These are phyloP conservation scores for Penelope pileata DNA, from an alignment of 2,113 vertebrate species.

Conservation along the genomic window DNA sequence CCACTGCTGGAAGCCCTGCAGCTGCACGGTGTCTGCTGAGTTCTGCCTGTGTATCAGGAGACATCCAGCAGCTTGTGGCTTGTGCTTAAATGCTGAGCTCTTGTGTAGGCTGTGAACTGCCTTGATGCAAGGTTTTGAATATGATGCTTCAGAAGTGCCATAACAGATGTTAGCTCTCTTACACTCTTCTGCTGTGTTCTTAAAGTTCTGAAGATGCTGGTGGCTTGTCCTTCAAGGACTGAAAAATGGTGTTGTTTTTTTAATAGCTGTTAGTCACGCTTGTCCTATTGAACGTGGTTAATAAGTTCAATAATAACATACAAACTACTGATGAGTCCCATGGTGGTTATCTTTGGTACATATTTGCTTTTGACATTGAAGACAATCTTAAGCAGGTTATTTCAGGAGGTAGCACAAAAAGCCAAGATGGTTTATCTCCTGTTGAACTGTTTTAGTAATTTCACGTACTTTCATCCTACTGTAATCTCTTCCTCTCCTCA, in stretches of 20 bases:
- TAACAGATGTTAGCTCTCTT: neutral
- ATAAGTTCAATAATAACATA: neutral
- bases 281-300: neutral
- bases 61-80: neutral
- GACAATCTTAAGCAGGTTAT: neutral
- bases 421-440: neutral
- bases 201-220: neutral
- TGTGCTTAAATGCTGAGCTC: neutral
- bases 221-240: neutral
- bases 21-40: neutral
- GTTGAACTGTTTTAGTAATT: neutral
- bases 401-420: neutral
- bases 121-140: neutral
- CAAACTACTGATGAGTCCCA: neutral
- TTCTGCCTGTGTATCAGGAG: neutral
- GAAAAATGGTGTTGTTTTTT: neutral
- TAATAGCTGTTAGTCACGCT: neutral
- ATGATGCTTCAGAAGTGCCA: neutral
- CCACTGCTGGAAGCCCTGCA: neutral
- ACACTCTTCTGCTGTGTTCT: neutral
- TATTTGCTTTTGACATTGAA: slow-evolving; percentile 10
- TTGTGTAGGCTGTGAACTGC: neutral
- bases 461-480: neutral
- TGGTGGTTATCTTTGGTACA: neutral
- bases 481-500: neutral